phyloP scores from a whole-genome alignment of 2,888 invertebrate genomes.

The Folsomia candida region DNA sequence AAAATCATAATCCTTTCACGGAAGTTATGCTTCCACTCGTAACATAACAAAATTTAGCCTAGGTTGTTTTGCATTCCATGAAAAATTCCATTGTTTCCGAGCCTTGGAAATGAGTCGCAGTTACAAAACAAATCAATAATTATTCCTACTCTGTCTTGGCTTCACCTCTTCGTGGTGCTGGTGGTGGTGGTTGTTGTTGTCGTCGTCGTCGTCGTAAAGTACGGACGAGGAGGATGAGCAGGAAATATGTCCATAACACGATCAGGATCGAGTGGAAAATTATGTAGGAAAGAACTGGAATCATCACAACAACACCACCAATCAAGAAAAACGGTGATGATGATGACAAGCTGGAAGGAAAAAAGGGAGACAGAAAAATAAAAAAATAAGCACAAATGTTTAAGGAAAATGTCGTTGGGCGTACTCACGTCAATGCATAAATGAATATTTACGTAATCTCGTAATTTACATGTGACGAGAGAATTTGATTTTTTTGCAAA shows the following conservation, averaged over 20 bases:
- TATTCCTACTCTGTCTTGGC: not conserved
- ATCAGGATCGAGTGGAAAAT: slow-evolving; percentile 48
- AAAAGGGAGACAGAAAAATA: slow-evolving; percentile 17
- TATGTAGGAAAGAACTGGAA: slow-evolving; percentile 43
- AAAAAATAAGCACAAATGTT: not conserved
- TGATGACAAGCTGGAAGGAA: slow-evolving; percentile 48
- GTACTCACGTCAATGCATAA: no score
- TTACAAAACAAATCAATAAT: no score
- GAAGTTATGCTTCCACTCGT: no score
- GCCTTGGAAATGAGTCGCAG: no score
- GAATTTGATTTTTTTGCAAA: not conserved
- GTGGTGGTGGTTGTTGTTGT: no score
- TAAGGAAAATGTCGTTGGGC: not conserved
- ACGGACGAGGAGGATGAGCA: not conserved
- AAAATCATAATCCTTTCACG: no score
- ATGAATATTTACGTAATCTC: no score
- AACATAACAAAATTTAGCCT: no score
- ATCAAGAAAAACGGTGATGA: slow-evolving; percentile 45
- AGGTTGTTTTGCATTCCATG: no score
- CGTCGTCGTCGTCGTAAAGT: not conserved
- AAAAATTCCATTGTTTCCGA: no score
- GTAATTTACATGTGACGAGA: no score
- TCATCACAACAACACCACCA: no score
- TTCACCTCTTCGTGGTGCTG: not conserved
- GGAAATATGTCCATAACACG: slow-evolving; percentile 49